These are phyloP conservation scores for Ochlodes sylvanus DNA, from an alignment of 2,888 invertebrate species.

Conservation along the genomic window DNA sequence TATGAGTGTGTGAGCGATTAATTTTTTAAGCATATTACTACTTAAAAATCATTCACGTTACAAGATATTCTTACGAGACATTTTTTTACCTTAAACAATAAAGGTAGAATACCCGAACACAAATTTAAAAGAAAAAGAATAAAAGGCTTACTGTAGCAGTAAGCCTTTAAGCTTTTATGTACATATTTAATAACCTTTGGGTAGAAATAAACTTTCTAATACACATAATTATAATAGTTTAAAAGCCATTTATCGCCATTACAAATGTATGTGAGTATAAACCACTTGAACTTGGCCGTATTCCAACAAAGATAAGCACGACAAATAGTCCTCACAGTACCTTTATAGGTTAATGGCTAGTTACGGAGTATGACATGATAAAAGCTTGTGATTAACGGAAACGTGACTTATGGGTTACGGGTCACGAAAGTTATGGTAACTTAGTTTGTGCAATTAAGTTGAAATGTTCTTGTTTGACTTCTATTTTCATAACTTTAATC, in stretches of 20 bases:
- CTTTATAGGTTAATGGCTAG: slow-evolving; percentile 37
- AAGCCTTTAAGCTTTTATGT: too few relatives aligned
- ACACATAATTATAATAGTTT: not conserved
- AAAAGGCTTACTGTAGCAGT: too few relatives aligned
- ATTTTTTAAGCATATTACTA: too few relatives aligned
- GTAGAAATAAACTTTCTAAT: too few relatives aligned
- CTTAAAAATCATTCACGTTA: too few relatives aligned
- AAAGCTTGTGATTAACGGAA: slow-evolving; percentile 20
- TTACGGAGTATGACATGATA: slow-evolving; percentile 28
- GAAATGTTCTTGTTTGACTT: not conserved
- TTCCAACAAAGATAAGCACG: slow-evolving; percentile 33
- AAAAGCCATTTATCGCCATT: slow-evolving; percentile 26
- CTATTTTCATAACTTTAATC: not conserved
- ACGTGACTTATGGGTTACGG: slow-evolving; percentile 10
- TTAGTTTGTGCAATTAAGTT: not conserved
- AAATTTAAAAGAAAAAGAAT: too few relatives aligned
- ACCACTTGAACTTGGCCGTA: slow-evolving; percentile 28
- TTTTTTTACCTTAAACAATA: too few relatives aligned
- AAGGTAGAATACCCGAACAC: too few relatives aligned
- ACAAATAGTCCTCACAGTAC: slow-evolving; percentile 32
- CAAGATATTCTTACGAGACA: too few relatives aligned
- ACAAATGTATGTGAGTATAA: slow-evolving; percentile 20
- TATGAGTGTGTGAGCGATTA: too few relatives aligned
- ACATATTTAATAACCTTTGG: too few relatives aligned
- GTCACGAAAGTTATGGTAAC: not conserved